phyloP scores from a whole-genome alignment of 2,888 invertebrate species.

The Nomada lathburiana region DNA sequence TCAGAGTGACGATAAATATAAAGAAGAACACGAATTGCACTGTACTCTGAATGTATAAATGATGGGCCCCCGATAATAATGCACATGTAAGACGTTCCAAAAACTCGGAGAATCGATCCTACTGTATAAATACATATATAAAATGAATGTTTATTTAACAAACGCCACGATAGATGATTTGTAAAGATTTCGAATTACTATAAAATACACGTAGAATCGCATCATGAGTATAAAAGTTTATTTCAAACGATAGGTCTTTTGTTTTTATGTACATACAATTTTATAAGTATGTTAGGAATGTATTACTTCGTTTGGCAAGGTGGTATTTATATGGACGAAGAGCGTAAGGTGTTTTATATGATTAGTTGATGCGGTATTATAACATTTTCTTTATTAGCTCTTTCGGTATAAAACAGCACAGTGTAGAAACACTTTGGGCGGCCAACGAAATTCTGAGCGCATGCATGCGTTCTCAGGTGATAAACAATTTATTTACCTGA shows the following conservation, averaged over 20 bases:
- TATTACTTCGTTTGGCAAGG: background rate
- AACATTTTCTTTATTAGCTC: background rate
- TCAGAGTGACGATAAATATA: conserved; percentile 27
- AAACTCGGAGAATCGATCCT: background rate
- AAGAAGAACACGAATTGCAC: conserved; percentile 9
- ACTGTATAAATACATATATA: background rate
- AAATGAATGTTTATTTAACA: background rate
- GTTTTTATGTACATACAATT: background rate
- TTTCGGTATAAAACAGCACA: too few species aligned
- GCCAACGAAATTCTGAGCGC: too few species aligned
- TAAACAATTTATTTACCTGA: too few species aligned
- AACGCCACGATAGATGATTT: background rate
- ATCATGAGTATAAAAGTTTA: background rate
- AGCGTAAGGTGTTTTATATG: background rate
- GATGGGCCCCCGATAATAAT: conserved; percentile 22
- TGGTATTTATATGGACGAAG: conserved; percentile 1
- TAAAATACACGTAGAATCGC: conserved; percentile 9
- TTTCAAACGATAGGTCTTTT: background rate
- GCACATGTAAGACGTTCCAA: conserved; percentile 19
- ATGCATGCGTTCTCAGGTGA: too few species aligned
- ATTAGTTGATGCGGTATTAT: conserved; percentile 1
- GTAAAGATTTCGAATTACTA: conserved; percentile 4
- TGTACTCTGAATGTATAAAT: conserved; percentile 18
- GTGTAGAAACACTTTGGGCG: too few species aligned
- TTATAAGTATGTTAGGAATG: conserved; percentile 6